A percentile compares a stretch with the other conserved stretches of the same genome.
Evolutionary conservation across 1,140 invertebrate species (phyloP).

Genomic region (Drosophila insularis): DNA sequence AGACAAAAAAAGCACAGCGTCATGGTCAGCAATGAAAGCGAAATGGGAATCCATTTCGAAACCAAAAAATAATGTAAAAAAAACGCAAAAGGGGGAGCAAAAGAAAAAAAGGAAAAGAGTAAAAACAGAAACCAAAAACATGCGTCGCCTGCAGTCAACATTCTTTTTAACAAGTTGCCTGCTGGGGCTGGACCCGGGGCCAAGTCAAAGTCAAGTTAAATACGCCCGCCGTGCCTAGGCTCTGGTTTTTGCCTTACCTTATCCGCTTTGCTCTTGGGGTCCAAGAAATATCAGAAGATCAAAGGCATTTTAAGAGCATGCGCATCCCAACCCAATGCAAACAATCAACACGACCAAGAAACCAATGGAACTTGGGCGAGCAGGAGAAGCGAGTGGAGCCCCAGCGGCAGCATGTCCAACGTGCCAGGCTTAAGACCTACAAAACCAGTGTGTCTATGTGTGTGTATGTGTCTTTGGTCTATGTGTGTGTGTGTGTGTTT

Average conservation of each 20-base stretch:
- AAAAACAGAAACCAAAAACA: constrained; percentile 43
- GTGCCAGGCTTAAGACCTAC: constrained; percentile 61
- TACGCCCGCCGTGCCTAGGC: constrained; percentile 72
- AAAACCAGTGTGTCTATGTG: constrained; percentile 48
- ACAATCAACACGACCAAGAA: constrained; percentile 73
- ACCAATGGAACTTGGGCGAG: constrained; percentile 16
- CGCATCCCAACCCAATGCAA: constrained; percentile 67
- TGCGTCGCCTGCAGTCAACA: constrained; percentile 73
- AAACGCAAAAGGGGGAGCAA: neutral
- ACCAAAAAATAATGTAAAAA: constrained; percentile 4
- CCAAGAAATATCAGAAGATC: constrained; percentile 78
- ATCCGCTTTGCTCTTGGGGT: constrained; percentile 28
- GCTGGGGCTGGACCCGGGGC: constrained; percentile 29
- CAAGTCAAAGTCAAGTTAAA: constrained; percentile 71
- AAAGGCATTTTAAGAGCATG: constrained; percentile 80
- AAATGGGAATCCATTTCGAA: constrained; percentile 53
- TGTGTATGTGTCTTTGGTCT: neutral
- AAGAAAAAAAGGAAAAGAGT: constrained; percentile 17
- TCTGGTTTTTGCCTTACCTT: constrained; percentile 41
- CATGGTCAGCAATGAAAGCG: constrained; percentile 73
- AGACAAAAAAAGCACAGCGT: constrained; percentile 51
- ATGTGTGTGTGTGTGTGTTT: neutral
- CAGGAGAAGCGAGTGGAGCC: constrained; percentile 11
- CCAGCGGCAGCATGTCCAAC: constrained; percentile 48
- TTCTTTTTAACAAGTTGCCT: constrained; percentile 78